phyloP scores from a whole-genome alignment of 2,797 vertebrate genomes.

The Onychomys arenicola region DNA sequence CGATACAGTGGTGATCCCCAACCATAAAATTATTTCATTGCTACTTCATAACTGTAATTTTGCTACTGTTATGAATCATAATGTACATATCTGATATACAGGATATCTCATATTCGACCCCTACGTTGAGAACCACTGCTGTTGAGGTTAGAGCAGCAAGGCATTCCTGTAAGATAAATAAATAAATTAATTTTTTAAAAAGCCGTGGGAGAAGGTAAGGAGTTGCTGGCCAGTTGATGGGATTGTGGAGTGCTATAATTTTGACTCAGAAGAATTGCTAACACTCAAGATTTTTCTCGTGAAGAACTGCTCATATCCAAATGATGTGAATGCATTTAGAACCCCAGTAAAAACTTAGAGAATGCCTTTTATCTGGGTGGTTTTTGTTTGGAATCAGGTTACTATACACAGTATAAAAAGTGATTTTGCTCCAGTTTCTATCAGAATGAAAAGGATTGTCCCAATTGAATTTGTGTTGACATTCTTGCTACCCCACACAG shows the following conservation, averaged over 20 bases:
- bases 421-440: constrained; percentile 66
- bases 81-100: neutral
- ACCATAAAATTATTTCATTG: neutral
- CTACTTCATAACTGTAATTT: neutral
- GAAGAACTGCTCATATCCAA: constrained; percentile 56
- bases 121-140: neutral
- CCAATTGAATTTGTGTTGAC: constrained; percentile 73
- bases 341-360: constrained; percentile 49
- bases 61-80: neutral
- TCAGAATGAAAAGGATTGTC: constrained; percentile 68
- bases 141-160: constrained; percentile 38
- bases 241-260: constrained; percentile 64
- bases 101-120: neutral
- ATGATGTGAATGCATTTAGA: constrained; percentile 65
- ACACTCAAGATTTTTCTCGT: constrained; percentile 55
- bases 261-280: constrained; percentile 73
- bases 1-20: neutral
- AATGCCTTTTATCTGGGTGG: constrained; percentile 65
- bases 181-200: neutral
- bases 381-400: constrained; percentile 66
- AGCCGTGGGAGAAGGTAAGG: constrained; percentile 59
- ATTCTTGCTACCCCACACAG: constrained; percentile 67
- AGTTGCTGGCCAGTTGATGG: constrained; percentile 54
- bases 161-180: constrained; percentile 6
- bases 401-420: constrained; percentile 60